Base-by-base conservation (phyloP, 2,888 invertebrate genomes). In the Andricus curvator region DNA sequence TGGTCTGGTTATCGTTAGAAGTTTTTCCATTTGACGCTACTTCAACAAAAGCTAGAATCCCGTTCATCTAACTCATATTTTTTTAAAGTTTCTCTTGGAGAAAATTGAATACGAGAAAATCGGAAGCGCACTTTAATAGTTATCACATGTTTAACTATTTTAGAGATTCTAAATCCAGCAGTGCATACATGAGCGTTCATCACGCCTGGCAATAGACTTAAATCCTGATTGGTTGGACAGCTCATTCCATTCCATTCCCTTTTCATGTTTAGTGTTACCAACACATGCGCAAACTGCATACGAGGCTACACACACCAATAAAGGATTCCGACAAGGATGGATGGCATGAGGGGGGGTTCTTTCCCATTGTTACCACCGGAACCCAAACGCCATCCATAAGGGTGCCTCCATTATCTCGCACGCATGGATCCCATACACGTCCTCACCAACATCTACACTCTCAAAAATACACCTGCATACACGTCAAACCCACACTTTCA, bases 321-420 rank as follows among this genome's bases (percentile, higher is more conserved):
- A 91, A 91, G 90, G 92, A 92, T 91, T 92, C 89, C 88, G 89
- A 91, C 90, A 89, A 91, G 90, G 91, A 92, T 90, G 89, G 88
- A 90, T 90, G 88, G 82, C 77, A 77, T 0, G 66, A 68, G 64
- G 33, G 78, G 81, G 84, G 80, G 83, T 85, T 85, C 82, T 81
- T 84, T 85, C 86, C 89, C 90, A 92, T 92, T 92, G 92, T 92
- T 91, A 91, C 90, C 90, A 82, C 84, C 86, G 90, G 89, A 89
- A 88, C 89, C 88, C 89, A 87, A 90, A 89, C 88, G 89, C 89
- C 90, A 89, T 91, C 88, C 88, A 89, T 89, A 90, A 90, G 90
- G 91, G 90, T 88, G 88, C 87, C 89, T 90, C 88, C 91, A 92
- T 92, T 91, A 92, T 91, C 87, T 83, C 67, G 78, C 85, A 80